Base-by-base conservation (phyloP, 2,797 vertebrate species). In the Paratrypauchen microcephalus region DNA sequence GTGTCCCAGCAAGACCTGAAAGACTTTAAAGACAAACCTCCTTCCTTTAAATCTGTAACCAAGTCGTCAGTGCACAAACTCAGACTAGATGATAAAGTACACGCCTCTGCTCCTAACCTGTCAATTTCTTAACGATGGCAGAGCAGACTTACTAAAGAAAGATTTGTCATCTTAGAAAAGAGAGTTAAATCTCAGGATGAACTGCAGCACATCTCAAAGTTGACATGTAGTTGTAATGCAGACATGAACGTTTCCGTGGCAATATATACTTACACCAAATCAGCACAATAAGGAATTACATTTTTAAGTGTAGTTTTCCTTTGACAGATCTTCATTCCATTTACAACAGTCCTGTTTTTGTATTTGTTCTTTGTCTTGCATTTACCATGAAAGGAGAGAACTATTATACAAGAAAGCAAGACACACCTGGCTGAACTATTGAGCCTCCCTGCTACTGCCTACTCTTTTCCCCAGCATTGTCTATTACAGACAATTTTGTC, bases 91-190 rank as follows among this genome's bases (percentile, higher is more conserved):
- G 78, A 83, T n/a, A 89, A 89, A 54, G 76, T 92, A 8, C 70
- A 83, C 57, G 93, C 94, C 9, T 96, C 94, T 0, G 95, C 95
- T 36, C 95, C 96, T 2, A 90, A 92, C 71, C 74, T 96, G 26
- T 85, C 84, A 7, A 19, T 8, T 7, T 11, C 76, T 19, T 67
- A 52, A 0, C 85, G 66, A 83, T 77, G 21, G 30, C 18, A 54
- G 67, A 32, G 4, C 16, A 6, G 45, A 18, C 70, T 65, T 47
- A 28, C 45, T 61, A 2, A 30, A 65, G 24, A 56, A 66, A 55
- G 58, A 23, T 41, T 24, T 59, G 56, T 41, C 56, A 79, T 56
- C 52, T 72, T 56, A 70, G 36, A 69, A 67, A 69, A 71, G 52
- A 54, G 64, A 83, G 71, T 80, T 67, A 23, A 59, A 71, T 70